Conservation (phyloP, 2,888 invertebrate genomes). For the Watsonalla binaria region DNA sequence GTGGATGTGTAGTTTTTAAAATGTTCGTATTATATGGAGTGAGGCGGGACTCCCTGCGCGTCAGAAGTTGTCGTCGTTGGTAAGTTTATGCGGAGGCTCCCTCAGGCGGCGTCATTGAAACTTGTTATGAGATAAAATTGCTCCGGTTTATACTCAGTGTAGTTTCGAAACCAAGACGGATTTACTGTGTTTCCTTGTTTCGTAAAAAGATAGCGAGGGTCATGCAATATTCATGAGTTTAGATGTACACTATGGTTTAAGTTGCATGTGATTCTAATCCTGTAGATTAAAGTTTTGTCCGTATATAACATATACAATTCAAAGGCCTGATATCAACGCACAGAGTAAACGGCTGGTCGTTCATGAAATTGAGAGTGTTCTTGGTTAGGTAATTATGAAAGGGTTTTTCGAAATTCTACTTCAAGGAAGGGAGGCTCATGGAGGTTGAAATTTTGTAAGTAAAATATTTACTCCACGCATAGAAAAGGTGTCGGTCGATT, state of each 20-base stretch:
- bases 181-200: slow-evolving; percentile 8
- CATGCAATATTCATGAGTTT: not conserved
- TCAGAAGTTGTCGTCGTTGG: slow-evolving; percentile 33
- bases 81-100: slow-evolving; percentile 45
- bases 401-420: too few relatives aligned
- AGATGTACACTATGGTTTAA: not conserved
- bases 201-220: not conserved
- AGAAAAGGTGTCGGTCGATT: too few relatives aligned
- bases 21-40: slow-evolving; percentile 12
- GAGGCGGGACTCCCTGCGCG: slow-evolving; percentile 24
- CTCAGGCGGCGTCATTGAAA: slow-evolving; percentile 43
- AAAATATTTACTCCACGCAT: too few relatives aligned
- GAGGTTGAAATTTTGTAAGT: too few relatives aligned
- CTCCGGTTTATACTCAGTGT: slow-evolving; percentile 36
- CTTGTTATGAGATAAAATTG: slow-evolving; percentile 50
- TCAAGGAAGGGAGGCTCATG: too few relatives aligned
- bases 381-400: too few relatives aligned
- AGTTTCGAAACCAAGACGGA: slow-evolving; percentile 28
- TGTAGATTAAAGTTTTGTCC: too few relatives aligned
- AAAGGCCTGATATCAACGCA: too few relatives aligned
- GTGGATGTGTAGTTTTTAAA: slow-evolving; percentile 6
- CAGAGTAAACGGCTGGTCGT: too few relatives aligned
- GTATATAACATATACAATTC: too few relatives aligned
- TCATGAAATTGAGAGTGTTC: too few relatives aligned
- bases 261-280: not conserved